These are phyloP conservation scores for Lucinisca nassula DNA, from an alignment of 2,888 invertebrate genomes.

Conservation along the genomic window DNA sequence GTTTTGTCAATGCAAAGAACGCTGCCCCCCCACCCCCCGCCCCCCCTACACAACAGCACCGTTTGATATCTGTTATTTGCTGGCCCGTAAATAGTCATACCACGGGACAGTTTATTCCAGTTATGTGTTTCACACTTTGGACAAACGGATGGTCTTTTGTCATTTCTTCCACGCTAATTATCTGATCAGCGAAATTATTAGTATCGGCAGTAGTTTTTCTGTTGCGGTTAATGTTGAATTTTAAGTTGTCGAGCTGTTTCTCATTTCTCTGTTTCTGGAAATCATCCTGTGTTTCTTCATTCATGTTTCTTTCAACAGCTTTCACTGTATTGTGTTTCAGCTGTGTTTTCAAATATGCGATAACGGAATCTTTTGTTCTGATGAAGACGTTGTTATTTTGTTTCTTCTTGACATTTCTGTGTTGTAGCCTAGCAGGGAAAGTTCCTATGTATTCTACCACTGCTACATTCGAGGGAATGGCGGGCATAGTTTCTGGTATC, in stretches of 20 bases:
- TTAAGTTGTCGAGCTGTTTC: conserved; percentile 25
- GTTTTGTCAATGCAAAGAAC: conserved; percentile 54
- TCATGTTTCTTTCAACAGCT: neutral
- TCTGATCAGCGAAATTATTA: neutral
- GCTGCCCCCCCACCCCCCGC: no score
- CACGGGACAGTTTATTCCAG: conserved; percentile 16
- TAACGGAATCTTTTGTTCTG: neutral
- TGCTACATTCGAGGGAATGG: neutral
- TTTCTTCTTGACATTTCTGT: neutral
- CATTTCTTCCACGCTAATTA: conserved; percentile 37
- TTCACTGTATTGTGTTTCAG: neutral
- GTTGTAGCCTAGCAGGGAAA: neutral
- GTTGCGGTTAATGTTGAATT: neutral
- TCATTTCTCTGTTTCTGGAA: conserved; percentile 23
- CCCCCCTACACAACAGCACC: conserved; percentile 40
- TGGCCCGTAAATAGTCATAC: conserved; percentile 29
- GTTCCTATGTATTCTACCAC: neutral
- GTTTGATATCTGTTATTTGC: conserved; percentile 32
- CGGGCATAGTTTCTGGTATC: neutral
- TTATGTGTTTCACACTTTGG: conserved; percentile 17
- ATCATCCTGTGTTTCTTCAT: neutral
- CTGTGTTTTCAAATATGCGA: no score
- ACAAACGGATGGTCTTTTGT: conserved; percentile 35
- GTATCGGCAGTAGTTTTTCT: neutral
- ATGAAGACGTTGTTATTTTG: neutral